Conservation (phyloP, 2,888 invertebrate genomes). For the Micoletzkya japonica region DNA sequence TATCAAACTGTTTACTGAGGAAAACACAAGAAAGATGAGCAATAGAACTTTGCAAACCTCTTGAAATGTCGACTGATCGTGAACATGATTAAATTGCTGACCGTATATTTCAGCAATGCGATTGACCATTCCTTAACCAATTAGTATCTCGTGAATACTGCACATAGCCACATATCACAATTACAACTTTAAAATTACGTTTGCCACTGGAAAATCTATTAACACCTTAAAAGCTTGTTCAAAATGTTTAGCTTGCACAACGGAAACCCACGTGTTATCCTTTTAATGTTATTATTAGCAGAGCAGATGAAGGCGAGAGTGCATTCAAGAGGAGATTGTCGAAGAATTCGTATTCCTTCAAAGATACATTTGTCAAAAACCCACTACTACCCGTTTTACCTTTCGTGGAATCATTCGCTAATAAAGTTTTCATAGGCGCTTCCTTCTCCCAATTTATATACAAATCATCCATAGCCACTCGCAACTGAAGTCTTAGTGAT, state of each 20-base stretch:
- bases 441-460: conserved; percentile 18
- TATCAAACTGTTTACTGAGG: no score
- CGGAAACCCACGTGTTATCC: conserved; percentile 64
- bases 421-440: background rate
- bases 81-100: conserved; percentile 53
- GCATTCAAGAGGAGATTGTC: conserved; percentile 89
- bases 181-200: background rate
- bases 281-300: conserved; percentile 88
- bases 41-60: background rate
- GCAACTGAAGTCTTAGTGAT: conserved; percentile 20
- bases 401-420: background rate
- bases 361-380: background rate
- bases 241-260: background rate
- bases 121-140: conserved; percentile 65
- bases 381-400: background rate
- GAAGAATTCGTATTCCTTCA: conserved; percentile 83
- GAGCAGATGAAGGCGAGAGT: conserved; percentile 95
- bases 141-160: background rate
- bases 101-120: conserved; percentile 84
- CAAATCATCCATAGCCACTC: background rate
- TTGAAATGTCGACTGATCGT: conserved; percentile 19
- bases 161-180: background rate
- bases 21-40: no score
- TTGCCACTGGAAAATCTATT: background rate
- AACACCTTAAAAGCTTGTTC: background rate